Base-by-base conservation (phyloP, 2,888 invertebrate genomes). In the Bhutanitis thaidina region DNA sequence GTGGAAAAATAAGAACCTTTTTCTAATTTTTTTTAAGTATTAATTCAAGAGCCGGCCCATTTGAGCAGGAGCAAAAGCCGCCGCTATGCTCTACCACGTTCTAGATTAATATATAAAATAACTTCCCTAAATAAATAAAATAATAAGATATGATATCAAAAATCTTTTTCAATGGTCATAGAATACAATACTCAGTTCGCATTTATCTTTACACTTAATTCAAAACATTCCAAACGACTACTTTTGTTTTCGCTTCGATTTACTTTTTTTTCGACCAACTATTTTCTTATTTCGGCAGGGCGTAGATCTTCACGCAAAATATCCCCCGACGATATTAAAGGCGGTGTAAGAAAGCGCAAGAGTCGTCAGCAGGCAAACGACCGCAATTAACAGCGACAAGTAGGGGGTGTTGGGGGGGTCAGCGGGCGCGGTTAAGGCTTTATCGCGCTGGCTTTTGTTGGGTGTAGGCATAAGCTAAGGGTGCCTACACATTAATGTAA, bases 381-480 rank as follows among this genome's bases (percentile, higher is more conserved):
- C 64, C 61, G 63, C 67, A 69, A 69, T 69, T 69, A 69, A 66
- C 65, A 61, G 59, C 60, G 66, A 58, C 68, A 56, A 60, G 64
- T 15, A 12, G 13, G 14, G 14, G 25, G 37, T 30, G 27, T 9
- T 16, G 3, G 29, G 16, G 37, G 20, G 57, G 59, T 63, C 61
- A 63, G 58, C 61, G 65, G 64, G 63, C 60, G 62, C 59, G 64
- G 65, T 64, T 66, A 61, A 41, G 41, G 48, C 50, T 50, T 50
- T 50, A 50, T 45, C 50, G 44, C 50, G 40, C 44, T 25, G 45
- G 38, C 49, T 50, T 50, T 50, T 50, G 50, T 50, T 35, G 43
- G 15, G 37, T 12, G 45, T 25, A 34, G 44, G 36, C 52, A 44
- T 41, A 29, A 52, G 43, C 49, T 54, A 49, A 52, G 49, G 51